Evolutionary conservation across 2,113 vertebrate species (phyloP), one percentile per base, ranked within the genome.

Genomic region (Notarius lentiginosus): DNA sequence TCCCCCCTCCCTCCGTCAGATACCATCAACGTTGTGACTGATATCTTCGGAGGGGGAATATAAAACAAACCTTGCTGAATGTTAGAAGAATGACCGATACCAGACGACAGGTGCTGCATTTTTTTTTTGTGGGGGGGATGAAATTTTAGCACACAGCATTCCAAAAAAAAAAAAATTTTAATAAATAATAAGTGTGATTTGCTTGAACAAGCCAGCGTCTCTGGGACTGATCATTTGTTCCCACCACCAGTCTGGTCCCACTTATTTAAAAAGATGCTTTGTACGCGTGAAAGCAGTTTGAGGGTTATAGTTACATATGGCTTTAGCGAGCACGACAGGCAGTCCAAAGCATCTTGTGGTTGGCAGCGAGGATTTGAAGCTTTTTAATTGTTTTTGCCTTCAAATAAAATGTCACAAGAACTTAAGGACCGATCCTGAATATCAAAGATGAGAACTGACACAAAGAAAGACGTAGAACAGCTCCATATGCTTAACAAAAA

Each of bases 401-500:
- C 10, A 73, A 65, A 63, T 63, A 82, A 82, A 90, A 89, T 56
- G 83, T 85, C 88, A 88, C 82, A 70, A 82, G n/a, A 41, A 87
- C 75, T 89, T 83, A 90, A 87, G 70, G 70, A 76, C 72, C 87
- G 86, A 87, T 77, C 27, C 56, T 47, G 82, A 85, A 85, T 58
- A 65, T 84, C 34, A 66, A 30, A 85, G 84, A 60, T 63, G 56
- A 73, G 66, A 84, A 70, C 84, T 10, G 30, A 86, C 41, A 60
- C 27, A 58, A 51, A 56, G 47, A 15, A 7, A 9, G 79, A 61
- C 58, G 76, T 27, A 83, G 83, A 88, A 72, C 55, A 88, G 86
- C 85, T 72, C 61, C 55, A 80, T 63, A 77, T 90, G 77, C 72
- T 83, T 87, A 63, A 89, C 81, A 89, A 90, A 85, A 90, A 58